Evolutionary conservation across 2,113 vertebrate genomes (phyloP).

Genomic region (Petroica traversi): DNA sequence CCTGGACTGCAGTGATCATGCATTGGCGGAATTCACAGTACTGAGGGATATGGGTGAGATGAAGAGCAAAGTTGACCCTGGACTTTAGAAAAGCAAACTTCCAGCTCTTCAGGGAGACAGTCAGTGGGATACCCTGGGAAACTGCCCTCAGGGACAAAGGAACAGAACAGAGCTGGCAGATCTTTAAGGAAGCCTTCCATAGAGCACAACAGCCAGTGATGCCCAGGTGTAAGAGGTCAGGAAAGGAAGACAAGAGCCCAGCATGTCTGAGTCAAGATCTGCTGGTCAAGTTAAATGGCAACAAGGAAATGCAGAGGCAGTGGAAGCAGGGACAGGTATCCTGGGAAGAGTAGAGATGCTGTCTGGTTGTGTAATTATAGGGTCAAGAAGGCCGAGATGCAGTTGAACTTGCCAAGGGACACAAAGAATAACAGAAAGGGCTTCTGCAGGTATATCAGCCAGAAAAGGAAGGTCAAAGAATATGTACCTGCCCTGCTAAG

Average conservation of each 20-base stretch:
- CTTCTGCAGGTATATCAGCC: not conserved
- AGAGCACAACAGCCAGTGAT: not conserved
- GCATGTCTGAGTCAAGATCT: not conserved
- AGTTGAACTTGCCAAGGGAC: not conserved
- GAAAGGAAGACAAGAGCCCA: not conserved
- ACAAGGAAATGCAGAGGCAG: not conserved
- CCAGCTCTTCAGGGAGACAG: not conserved
- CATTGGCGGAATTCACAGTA: not conserved
- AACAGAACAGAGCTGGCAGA: not conserved
- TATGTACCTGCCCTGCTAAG: not conserved
- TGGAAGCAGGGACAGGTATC: not conserved
- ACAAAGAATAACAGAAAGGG: not conserved
- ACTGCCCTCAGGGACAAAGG: not conserved
- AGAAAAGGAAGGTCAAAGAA: not conserved
- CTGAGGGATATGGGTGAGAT: not conserved
- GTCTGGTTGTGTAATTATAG: not conserved
- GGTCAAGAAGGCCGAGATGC: not conserved
- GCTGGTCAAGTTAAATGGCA: not conserved
- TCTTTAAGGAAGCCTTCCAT: not conserved
- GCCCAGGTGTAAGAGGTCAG: not conserved
- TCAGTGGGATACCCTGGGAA: not conserved
- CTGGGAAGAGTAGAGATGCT: not conserved
- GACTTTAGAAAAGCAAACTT: not conserved
- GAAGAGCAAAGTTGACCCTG: not conserved
- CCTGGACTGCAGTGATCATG: not conserved